Percentiles rank a stretch among this genome's conserved stretches.
phyloP scores from a whole-genome alignment of 2,888 invertebrate species.

The Tetranychus piercei region DNA sequence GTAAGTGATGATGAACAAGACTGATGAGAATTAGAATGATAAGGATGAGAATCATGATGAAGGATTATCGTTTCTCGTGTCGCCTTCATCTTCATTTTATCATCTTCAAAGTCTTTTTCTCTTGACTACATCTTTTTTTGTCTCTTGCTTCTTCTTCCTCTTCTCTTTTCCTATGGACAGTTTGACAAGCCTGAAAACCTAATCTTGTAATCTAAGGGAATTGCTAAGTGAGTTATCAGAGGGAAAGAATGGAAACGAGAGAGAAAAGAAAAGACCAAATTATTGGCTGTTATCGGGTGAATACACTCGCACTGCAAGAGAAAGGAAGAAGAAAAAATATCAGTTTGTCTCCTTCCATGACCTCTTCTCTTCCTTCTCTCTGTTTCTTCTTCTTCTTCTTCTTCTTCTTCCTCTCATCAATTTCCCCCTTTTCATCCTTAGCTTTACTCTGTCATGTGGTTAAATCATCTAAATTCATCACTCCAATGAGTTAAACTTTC shows the following conservation, averaged over 20 bases:
- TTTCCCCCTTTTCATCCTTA: not conserved
- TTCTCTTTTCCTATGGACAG: not conserved
- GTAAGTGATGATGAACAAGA: too few relatives aligned
- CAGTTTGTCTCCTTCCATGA: not conserved
- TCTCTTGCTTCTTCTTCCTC: not conserved
- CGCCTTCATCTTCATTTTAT: not conserved
- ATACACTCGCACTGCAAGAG: not conserved
- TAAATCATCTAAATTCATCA: not conserved
- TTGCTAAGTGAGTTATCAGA: not conserved
- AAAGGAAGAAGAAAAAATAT: not conserved
- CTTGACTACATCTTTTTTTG: not conserved
- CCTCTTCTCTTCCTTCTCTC: not conserved
- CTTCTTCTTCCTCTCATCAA: not conserved
- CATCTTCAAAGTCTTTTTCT: not conserved
- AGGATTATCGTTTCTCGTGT: not conserved
- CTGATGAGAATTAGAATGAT: not conserved
- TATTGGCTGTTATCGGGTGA: conserved; percentile 3
- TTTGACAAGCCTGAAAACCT: not conserved
- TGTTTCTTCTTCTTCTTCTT: not conserved
- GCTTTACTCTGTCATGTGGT: not conserved
- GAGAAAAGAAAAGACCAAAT: not conserved
- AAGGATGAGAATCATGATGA: not conserved
- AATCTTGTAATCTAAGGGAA: not conserved
- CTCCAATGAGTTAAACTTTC: not conserved
- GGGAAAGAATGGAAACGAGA: not conserved